A percentile compares a stretch with the other conserved stretches of the same genome.
Conservation (phyloP, 2,888 invertebrate genomes). For the Lepidocyrtinus sp. region DNA sequence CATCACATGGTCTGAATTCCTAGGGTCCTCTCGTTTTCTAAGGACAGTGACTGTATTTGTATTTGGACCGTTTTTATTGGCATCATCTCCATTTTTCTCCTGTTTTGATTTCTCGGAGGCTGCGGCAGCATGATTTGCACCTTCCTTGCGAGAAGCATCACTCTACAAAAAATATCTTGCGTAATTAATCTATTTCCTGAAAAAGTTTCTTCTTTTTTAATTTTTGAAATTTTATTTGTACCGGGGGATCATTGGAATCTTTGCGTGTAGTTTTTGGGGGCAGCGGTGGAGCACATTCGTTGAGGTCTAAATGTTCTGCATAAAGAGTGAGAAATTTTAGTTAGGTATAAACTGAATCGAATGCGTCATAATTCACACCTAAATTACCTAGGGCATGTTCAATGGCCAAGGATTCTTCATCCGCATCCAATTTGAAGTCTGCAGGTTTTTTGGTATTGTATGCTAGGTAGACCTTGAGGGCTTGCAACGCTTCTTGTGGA, state of each 20-base stretch:
- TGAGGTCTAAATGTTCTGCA: not conserved
- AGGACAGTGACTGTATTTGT: constrained; percentile 50
- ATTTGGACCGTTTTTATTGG: constrained; percentile 56
- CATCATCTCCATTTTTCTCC: not conserved
- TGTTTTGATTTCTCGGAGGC: not conserved
- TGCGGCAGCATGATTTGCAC: not conserved
- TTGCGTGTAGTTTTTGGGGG: constrained; percentile 32
- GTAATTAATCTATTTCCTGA: not conserved
- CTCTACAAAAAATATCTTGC: not conserved
- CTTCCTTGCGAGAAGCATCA: not conserved
- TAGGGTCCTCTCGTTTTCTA: constrained; percentile 77
- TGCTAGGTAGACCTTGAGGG: constrained; percentile 91
- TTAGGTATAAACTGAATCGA: not conserved
- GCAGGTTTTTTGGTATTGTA: constrained; percentile 84
- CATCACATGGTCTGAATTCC: constrained; percentile 82
- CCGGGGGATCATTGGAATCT: not conserved
- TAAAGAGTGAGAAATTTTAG: not conserved
- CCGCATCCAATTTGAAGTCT: constrained; percentile 82
- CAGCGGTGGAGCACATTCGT: constrained; percentile 24
- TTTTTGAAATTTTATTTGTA: not conserved
- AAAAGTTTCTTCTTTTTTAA: not conserved
- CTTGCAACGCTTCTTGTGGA: constrained; percentile 91
- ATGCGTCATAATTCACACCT: not conserved
- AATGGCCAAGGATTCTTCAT: constrained; percentile 87
- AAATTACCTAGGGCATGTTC: constrained; percentile 82